phyloP scores from a whole-genome alignment of 2,888 invertebrate species.

The Ophioninae sp. region DNA sequence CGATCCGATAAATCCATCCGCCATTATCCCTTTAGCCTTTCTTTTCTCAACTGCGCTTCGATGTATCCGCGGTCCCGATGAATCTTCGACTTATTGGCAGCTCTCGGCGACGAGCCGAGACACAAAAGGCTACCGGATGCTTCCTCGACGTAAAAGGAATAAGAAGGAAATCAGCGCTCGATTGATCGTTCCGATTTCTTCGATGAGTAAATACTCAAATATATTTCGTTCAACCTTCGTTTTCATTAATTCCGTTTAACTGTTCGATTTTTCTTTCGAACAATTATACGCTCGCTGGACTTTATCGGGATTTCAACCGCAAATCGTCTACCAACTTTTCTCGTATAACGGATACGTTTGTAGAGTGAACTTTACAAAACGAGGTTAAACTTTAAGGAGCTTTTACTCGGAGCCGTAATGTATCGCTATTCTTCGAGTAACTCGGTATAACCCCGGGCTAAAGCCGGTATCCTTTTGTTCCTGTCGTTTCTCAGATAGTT shows the following conservation, averaged over 20 bases:
- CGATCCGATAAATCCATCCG: slow-evolving; percentile 52
- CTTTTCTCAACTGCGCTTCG: slow-evolving; percentile 11
- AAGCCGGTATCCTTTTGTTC: slow-evolving; percentile 25
- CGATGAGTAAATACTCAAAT: neutral
- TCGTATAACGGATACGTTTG: slow-evolving; percentile 6
- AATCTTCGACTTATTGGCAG: slow-evolving; percentile 28
- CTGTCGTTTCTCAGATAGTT: slow-evolving; percentile 48
- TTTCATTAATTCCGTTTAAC: too few relatives aligned
- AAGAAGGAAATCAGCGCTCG: neutral
- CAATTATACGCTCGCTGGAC: too few relatives aligned
- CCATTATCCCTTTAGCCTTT: slow-evolving; percentile 37
- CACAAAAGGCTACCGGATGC: neutral
- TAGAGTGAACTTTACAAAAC: slow-evolving; percentile 14
- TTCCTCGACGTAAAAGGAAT: neutral
- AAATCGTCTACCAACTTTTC: slow-evolving; percentile 1
- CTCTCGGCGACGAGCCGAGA: slow-evolving; percentile 12
- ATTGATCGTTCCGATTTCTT: neutral
- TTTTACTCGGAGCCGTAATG: slow-evolving; percentile 8
- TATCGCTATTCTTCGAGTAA: slow-evolving; percentile 37
- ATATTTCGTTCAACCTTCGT: too few relatives aligned
- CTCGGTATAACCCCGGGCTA: slow-evolving; percentile 25
- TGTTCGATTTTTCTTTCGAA: neutral
- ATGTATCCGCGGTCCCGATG: slow-evolving; percentile 26
- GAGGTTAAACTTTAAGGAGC: slow-evolving; percentile 35
- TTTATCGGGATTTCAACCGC: neutral